Evolutionary conservation across 2,797 vertebrate species (phyloP).

Genomic region (Pampus argenteus): DNA sequence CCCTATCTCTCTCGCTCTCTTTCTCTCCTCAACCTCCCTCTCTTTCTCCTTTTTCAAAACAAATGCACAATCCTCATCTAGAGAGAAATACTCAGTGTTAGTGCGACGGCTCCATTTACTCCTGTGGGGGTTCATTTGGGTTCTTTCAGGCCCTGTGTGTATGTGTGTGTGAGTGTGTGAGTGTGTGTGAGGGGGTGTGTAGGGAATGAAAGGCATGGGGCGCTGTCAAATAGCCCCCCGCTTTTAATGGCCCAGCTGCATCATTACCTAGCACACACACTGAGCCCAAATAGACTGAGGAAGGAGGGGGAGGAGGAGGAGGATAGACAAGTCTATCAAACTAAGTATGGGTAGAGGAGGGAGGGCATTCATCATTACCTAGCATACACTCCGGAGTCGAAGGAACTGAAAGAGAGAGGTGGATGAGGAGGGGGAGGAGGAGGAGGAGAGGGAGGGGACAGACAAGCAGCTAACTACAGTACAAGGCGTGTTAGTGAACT

Average conservation of each 20-base stretch:
- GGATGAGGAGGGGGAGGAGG: slow-evolving; percentile 14
- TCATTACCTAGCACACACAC: slow-evolving; percentile 83
- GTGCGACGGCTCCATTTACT: slow-evolving; percentile 84
- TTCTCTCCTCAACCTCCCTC: slow-evolving; percentile 18
- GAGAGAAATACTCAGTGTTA: slow-evolving; percentile 79
- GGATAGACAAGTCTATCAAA: slow-evolving; percentile 78
- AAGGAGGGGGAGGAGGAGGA: slow-evolving; percentile 58
- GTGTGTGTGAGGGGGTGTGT: slow-evolving; percentile 22
- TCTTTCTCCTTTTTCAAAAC: slow-evolving; percentile 64
- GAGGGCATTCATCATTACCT: slow-evolving; percentile 68
- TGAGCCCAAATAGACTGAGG: slow-evolving; percentile 74
- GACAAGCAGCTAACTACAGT: slow-evolving; percentile 59
- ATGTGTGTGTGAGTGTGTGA: slow-evolving; percentile 19
- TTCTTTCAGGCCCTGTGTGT: slow-evolving; percentile 65
- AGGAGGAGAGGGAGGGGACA: slow-evolving; percentile 17
- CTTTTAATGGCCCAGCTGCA: slow-evolving; percentile 81
- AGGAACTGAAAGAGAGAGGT: slow-evolving; percentile 44
- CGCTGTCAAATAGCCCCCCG: slow-evolving; percentile 81
- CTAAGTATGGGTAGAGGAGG: slow-evolving; percentile 50
- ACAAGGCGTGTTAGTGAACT: slow-evolving; percentile 56
- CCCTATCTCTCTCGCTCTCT: slow-evolving; percentile 35
- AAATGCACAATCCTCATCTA: slow-evolving; percentile 83
- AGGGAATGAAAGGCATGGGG: slow-evolving; percentile 77
- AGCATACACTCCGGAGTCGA: slow-evolving; percentile 46
- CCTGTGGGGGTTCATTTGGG: slow-evolving; percentile 71